These are phyloP conservation scores for Trichogramma evanescens DNA, from an alignment of 2,888 invertebrate genomes.

Conservation along the genomic window DNA sequence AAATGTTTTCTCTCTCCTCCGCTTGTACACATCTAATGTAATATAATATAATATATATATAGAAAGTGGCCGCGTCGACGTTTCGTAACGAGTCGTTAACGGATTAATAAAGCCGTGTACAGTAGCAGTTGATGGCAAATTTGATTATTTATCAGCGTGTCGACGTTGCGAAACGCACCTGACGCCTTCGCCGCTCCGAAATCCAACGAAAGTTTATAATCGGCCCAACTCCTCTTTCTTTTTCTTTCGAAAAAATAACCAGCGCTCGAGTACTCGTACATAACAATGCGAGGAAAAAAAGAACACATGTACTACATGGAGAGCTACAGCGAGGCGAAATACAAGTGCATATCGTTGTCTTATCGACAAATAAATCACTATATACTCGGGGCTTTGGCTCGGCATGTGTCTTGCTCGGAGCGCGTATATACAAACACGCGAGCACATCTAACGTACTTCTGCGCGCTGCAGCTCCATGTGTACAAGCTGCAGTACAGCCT, in stretches of 20 bases:
- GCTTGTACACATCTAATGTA: too few relatives aligned
- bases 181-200: too few relatives aligned
- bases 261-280: too few relatives aligned
- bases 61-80: conserved; percentile 2
- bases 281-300: too few relatives aligned
- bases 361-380: conserved; percentile 19
- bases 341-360: conserved; percentile 3
- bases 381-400: neutral
- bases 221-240: too few relatives aligned
- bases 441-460: conserved; percentile 5
- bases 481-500: neutral
- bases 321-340: too few relatives aligned
- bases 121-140: neutral
- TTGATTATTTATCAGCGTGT: conserved; percentile 17
- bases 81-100: conserved; percentile 16
- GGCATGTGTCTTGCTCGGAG: conserved; percentile 2
- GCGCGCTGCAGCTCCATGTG: neutral
- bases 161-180: conserved; percentile 10
- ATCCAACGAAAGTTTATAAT: too few relatives aligned
- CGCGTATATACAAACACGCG: conserved; percentile 1
- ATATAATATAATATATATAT: neutral
- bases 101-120: conserved; percentile 11
- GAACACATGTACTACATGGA: too few relatives aligned
- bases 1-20: too few relatives aligned
- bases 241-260: too few relatives aligned